Evolutionary conservation across 1,140 invertebrate species (phyloP), one percentile per base, ranked within the genome.

Genomic region (Anagrus nilaparvatae): DNA sequence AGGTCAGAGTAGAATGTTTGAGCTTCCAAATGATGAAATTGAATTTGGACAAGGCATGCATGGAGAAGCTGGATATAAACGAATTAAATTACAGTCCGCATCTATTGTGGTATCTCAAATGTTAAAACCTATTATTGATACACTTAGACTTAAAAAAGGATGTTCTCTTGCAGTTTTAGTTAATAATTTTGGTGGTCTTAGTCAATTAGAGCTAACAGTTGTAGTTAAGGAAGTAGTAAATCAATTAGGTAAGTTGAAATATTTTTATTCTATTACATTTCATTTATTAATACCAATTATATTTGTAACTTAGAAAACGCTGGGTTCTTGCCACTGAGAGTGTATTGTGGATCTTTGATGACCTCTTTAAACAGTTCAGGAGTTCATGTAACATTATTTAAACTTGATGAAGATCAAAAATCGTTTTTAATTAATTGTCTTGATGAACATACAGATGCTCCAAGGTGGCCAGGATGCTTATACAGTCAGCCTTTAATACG

Each of bases 11-110:
- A 72, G 74, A 1, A 67, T 83, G 39, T 89, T 89, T 53, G 67
- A 76, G 14, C 62, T 90, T 20, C 64, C 65, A 7, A 37, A 63
- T 1, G 78, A 81, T 54, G 76, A 85, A 60, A 77, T 90, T 61
- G 87, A 90, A 66, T 64, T 90, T 7, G 88, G 88, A 1, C 71
- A 87, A 17, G 88, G 88, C 36, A 73, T 90, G 34, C 87, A 92
- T 60, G 88, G 87, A 1, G 88, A 93, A 66, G 80, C 83, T n/a
- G 88, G 88, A 16, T 78, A 84, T 10, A 71, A 74, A 45, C 76
- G 78, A 54, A 66, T 77, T 17, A 77, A 81, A 58, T 69, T 84
- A 49, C 63, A 60, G 25, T 66, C 60, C 3, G 71, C 67, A 2
- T 65, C 65, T 35, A 61, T 72, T 50, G 59, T 67, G 9, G 70